These are phyloP conservation scores for Pyrgus malvae DNA, from an alignment of 2,888 invertebrate genomes.

Conservation along the genomic window DNA sequence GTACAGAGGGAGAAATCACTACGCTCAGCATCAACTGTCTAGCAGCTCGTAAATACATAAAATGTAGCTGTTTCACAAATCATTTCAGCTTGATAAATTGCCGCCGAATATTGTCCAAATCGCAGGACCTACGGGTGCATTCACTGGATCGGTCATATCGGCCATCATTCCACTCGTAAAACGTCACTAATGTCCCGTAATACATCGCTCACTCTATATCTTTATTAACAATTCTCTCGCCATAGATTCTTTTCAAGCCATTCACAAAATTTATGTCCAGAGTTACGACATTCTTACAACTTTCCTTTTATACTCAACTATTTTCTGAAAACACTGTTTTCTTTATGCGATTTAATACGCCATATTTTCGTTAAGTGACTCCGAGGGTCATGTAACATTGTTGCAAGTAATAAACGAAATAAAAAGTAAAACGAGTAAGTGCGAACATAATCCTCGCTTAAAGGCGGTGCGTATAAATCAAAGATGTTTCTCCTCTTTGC, in stretches of 20 bases:
- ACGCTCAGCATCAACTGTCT: not conserved
- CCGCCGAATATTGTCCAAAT: constrained; percentile 44
- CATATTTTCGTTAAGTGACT: constrained; percentile 77
- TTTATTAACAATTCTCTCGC: constrained; percentile 78
- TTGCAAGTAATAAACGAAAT: constrained; percentile 68
- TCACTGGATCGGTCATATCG: constrained; percentile 56
- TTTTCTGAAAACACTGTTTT: constrained; percentile 80
- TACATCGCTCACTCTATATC: constrained; percentile 73
- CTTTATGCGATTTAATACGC: constrained; percentile 77
- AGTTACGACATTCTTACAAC: constrained; percentile 75
- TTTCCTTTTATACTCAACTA: constrained; percentile 75
- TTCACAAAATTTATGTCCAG: constrained; percentile 74
- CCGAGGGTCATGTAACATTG: constrained; percentile 57
- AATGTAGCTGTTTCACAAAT: constrained; percentile 13
- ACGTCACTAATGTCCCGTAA: constrained; percentile 74
- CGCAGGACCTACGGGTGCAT: constrained; percentile 57
- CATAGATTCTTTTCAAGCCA: constrained; percentile 70
- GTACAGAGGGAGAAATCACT: not conserved
- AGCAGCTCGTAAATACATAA: constrained; percentile 4
- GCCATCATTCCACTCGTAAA: constrained; percentile 67
- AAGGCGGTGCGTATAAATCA: constrained; percentile 74
- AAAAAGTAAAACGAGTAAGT: constrained; percentile 59
- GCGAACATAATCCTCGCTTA: constrained; percentile 60
- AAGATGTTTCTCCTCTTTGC: constrained; percentile 59
- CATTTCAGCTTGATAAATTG: constrained; percentile 52